Evolutionary conservation across 2,113 vertebrate species (phyloP).

Genomic region (Chlorodrepanis virens): DNA sequence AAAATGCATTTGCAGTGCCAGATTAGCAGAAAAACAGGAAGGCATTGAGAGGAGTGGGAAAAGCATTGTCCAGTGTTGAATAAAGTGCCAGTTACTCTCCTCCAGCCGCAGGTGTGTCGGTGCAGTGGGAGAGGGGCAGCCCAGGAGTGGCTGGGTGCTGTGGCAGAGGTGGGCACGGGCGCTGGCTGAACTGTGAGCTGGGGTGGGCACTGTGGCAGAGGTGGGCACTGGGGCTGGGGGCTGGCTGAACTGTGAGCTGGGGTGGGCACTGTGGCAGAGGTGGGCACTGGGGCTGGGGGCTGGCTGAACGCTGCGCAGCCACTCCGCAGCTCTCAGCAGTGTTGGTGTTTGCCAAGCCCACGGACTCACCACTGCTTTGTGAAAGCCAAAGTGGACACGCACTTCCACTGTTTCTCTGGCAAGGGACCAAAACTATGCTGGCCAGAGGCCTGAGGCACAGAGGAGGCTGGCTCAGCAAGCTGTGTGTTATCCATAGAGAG

Average conservation of each 20-base stretch:
- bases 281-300: not conserved
- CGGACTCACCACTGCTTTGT: fast-evolving
- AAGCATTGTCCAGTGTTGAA: not conserved
- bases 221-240: not conserved
- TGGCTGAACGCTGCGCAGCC: fast-evolving
- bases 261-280: too few relatives aligned
- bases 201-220: too few relatives aligned
- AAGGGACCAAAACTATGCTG: not conserved
- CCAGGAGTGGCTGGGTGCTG: fast-evolving
- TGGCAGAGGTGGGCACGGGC: not conserved
- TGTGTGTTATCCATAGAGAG: not conserved
- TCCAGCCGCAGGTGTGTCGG: not conserved
- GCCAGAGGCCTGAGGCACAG: not conserved
- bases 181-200: too few relatives aligned
- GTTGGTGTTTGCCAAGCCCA: fast-evolving
- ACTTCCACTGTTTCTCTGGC: not conserved
- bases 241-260: fast-evolving
- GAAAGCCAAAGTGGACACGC: not conserved
- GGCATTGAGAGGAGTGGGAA: slow-evolving; percentile 15
- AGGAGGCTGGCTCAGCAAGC: not conserved
- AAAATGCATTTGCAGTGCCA: slow-evolving; percentile 39
- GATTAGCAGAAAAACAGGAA: slow-evolving; percentile 54
- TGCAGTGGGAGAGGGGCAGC: not conserved
- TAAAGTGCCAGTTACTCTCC: not conserved
- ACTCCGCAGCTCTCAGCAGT: fast-evolving